These are phyloP conservation scores for Otolemur crassicaudatus DNA, from an alignment of 2,797 vertebrate genomes.

Conservation along the genomic window DNA sequence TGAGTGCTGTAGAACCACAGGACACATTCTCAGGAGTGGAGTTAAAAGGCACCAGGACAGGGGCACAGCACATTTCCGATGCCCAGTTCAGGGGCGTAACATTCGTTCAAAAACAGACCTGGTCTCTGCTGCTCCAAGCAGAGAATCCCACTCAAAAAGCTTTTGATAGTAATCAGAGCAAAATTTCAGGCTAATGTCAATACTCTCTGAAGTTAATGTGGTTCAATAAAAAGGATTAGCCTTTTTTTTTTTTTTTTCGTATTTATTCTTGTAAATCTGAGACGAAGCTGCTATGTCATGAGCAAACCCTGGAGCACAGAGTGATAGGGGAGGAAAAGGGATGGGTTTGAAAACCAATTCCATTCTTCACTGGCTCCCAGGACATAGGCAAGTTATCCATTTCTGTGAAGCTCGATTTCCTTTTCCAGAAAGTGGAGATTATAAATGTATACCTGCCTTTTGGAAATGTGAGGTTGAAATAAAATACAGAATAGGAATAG, in stretches of 20 bases:
- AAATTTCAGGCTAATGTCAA: background rate
- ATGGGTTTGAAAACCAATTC: background rate
- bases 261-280: background rate
- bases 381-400: background rate
- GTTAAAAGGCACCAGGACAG: background rate
- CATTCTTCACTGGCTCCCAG: background rate
- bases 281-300: background rate
- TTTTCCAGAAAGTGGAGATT: background rate
- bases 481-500: background rate
- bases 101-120: background rate
- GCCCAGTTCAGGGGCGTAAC: background rate
- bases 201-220: background rate
- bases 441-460: background rate
- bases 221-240: background rate
- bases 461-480: background rate
- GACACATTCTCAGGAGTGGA: background rate
- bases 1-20: background rate
- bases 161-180: background rate
- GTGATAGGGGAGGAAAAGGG: background rate
- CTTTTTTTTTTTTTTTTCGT: background rate
- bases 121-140: background rate
- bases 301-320: background rate
- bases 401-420: background rate
- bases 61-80: background rate
- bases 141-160: background rate